Evolutionary conservation across 2,888 invertebrate genomes (phyloP), one percentile per base, ranked within the genome.

Genomic region (Luffia ferchaultella): DNA sequence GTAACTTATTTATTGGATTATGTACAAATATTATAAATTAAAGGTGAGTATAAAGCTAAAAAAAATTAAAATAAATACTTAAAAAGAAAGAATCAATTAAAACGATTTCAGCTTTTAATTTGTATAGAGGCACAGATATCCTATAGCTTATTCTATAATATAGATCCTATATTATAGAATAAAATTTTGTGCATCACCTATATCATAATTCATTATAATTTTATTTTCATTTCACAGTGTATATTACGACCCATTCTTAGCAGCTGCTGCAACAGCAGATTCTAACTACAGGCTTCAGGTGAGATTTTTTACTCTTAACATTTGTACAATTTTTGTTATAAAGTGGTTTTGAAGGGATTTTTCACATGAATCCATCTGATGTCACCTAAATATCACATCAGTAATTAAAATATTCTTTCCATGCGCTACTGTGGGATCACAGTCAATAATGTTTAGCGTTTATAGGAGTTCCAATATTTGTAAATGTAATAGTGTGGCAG

Each of bases 211-310:
- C 12, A 30, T 30, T 30, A 30, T 30, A 30, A 7, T 30, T 30
- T 12, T 30, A 30, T 30, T 30, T 30, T 30, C 12, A 30, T 30
- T 30, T 85, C 88, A 82, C 85, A 93, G 96, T 84, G 92, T 96
- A 62, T 97, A 96, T 88, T 97, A 96, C 87, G 96, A 97, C 88
- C 96, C 95, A 67, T 95, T 96, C 89, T 86, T 97, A 86, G 95
- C 95, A 60, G 93, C 94, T 61, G 93, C 94, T 58, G 92, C 93
- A 58, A 86, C 87, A 63, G 91, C 93, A 66, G 95, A 95, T 85
- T 92, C 93, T 60, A 93, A 92, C 86, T 93, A 94, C 85, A 92
- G 95, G 86, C 87, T 95, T 67, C 95, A 95, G 92, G 95, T 95
- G 87, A 89, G 87, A 43, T 45, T 12, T 45, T 48, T 16, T 47